Evolutionary conservation across 2,797 vertebrate genomes (phyloP), one percentile per base, ranked within the genome.

Genomic region (Philypnodon macrostomus): DNA sequence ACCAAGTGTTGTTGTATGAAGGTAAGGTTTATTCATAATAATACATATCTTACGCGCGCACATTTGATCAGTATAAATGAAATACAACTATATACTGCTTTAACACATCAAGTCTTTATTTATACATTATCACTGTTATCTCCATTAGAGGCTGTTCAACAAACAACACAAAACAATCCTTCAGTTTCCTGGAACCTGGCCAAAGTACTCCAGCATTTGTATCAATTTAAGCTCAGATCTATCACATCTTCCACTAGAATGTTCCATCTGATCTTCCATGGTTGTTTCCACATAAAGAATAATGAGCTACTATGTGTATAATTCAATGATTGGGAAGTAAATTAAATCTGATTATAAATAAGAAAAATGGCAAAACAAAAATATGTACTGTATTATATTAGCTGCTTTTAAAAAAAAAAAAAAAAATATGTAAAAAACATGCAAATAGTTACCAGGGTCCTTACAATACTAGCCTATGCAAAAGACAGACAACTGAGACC

Each of bases 81-180:
- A 17, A 17, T 7, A 12, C 31, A 30, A 13, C n/a, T n/a, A 2
- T 6, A 7, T 33, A 24, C 23, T 55, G 19, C 0, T 70, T 27
- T 27, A 67, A 57, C 67, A 80, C 70, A 63, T 77, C 53, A 62
- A 61, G 55, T 70, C 60, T 86, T 90, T 88, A 84, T 85, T 85
- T 70, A 50, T 48, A 70, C 62, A 80, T 30, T 11, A 13, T 45
- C 49, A 63, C 52, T 68, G 21, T 35, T 62, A 80, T 40, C 70
- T 81, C 70, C 70, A 68, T 54, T 68, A 56, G 65, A 70, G 73
- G 58, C 54, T 42, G 55, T 58, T 65, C 23, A 61, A 73, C 67
- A 81, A 80, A 87, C 75, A 58, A 78, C 32, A 59, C 64, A 77
- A 77, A 69, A 78, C 19, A 53, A 66, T 62, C 59, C 40, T 1